Conservation (phyloP, 2,888 invertebrate genomes). For the Apodemia mormo region DNA sequence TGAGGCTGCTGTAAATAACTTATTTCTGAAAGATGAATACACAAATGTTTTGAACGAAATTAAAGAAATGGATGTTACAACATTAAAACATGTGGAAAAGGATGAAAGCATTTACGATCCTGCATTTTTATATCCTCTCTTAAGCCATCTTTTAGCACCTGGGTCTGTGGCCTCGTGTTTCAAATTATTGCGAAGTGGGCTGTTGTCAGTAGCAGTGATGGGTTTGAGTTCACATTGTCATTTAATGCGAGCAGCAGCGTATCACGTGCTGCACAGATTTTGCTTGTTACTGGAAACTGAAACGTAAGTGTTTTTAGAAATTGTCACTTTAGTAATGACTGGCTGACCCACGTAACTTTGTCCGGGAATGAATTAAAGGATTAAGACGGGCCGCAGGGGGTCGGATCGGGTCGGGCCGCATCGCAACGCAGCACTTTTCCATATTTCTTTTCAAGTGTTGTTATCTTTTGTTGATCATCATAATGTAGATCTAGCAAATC, state of each 20-base stretch:
- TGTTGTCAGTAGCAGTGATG: slow-evolving; percentile 86
- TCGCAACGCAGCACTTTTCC: no score
- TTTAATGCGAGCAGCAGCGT: slow-evolving; percentile 86
- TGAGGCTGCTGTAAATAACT: slow-evolving; percentile 47
- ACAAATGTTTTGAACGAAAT: slow-evolving; percentile 42
- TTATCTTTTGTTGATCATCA: no score
- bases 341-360: no score
- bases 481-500: no score
- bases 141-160: slow-evolving; percentile 88
- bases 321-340: not conserved
- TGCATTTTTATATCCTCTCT: slow-evolving; percentile 89
- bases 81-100: slow-evolving; percentile 48
- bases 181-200: slow-evolving; percentile 85
- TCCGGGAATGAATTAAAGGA: no score
- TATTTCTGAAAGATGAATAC: slow-evolving; percentile 49
- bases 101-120: slow-evolving; percentile 87
- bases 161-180: slow-evolving; percentile 88
- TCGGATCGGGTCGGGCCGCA: no score
- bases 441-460: no score
- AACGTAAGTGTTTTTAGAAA: slow-evolving; percentile 66
- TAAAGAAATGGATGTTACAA: slow-evolving; percentile 46
- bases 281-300: slow-evolving; percentile 87
- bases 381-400: no score
- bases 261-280: slow-evolving; percentile 87
- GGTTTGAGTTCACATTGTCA: slow-evolving; percentile 86